Evolutionary conservation across 2,888 invertebrate genomes (phyloP).

Genomic region (Selenia dentaria): DNA sequence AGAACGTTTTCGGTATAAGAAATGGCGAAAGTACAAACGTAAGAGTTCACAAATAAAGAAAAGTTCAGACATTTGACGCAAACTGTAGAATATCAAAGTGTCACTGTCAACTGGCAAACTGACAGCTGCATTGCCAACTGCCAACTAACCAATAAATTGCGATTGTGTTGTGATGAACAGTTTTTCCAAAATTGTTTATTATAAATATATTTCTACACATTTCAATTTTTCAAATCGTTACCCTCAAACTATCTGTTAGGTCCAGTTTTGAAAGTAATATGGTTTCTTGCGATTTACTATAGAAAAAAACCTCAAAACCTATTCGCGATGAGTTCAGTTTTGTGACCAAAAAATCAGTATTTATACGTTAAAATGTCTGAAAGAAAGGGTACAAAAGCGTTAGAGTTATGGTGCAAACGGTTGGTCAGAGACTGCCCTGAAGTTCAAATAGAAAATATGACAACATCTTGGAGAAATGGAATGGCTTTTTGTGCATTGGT

Average conservation of each 20-base stretch:
- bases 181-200: background rate
- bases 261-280: background rate
- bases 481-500: constrained; percentile 98
- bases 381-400: constrained; percentile 93
- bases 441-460: constrained; percentile 97
- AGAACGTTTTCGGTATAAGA: too few species aligned
- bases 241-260: constrained; percentile 17
- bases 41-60: too few species aligned
- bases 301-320: background rate
- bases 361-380: constrained; percentile 88
- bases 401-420: constrained; percentile 96
- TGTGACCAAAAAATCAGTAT: constrained; percentile 23
- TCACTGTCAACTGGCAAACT: too few species aligned
- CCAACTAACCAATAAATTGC: background rate
- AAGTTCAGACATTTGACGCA: too few species aligned
- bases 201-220: too few species aligned
- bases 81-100: too few species aligned
- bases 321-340: constrained; percentile 5
- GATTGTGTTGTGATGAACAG: background rate
- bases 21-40: too few species aligned
- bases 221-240: constrained; percentile 25
- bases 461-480: constrained; percentile 97
- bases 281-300: too few species aligned
- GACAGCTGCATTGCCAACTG: background rate
- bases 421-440: constrained; percentile 95